Percentiles rank a stretch among this genome's conserved stretches.
Conservation (phyloP, 2,888 invertebrate genomes). For the Scaptomyza reducta region DNA sequence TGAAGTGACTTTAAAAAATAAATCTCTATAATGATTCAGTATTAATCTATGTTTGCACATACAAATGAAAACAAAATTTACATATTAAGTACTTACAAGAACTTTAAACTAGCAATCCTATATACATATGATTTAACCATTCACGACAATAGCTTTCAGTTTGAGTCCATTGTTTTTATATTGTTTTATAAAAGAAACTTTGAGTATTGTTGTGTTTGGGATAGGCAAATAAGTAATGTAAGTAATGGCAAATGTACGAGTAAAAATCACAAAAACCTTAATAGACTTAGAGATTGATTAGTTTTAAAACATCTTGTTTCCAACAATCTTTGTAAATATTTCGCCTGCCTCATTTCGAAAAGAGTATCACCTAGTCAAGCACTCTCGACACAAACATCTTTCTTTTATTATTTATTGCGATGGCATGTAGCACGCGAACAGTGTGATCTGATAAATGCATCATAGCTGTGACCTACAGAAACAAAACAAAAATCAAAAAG, state of each 20-base stretch:
- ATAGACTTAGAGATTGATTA: not conserved
- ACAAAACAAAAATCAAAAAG: not conserved
- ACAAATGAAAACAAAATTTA: not conserved
- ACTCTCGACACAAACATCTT: slow-evolving; percentile 1
- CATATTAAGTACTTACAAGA: not conserved
- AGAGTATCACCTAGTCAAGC: not conserved
- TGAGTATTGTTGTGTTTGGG: no score
- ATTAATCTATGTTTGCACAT: not conserved
- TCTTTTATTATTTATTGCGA: not conserved
- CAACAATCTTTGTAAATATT: not conserved
- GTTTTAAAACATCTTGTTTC: not conserved
- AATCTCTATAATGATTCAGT: not conserved
- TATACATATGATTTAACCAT: not conserved
- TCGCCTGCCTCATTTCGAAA: not conserved
- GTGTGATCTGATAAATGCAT: slow-evolving; percentile 13
- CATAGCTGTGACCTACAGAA: slow-evolving; percentile 2
- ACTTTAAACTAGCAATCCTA: not conserved
- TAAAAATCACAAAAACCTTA: not conserved
- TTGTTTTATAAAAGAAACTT: no score
- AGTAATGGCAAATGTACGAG: not conserved
- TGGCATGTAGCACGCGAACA: slow-evolving; percentile 24
- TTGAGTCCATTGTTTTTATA: no score
- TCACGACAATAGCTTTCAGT: not conserved
- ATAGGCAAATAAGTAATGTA: not conserved
- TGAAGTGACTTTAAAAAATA: not conserved